Base-by-base conservation (phyloP, 2,888 invertebrate genomes). In the Oscheius sp. region DNA sequence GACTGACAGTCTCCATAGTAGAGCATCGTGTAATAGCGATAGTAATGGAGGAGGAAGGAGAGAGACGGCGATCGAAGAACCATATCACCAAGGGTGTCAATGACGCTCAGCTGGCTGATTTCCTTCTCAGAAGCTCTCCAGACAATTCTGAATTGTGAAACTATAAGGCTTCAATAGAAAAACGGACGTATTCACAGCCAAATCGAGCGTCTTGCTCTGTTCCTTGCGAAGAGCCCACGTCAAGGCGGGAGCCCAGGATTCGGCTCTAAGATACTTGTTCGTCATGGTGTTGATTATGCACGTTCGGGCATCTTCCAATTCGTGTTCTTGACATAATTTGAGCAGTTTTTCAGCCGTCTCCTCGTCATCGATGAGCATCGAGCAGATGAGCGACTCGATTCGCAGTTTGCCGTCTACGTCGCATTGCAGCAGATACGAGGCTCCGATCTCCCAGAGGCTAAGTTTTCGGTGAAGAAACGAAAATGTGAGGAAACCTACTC, bases 211-310 rank as follows among this genome's bases (percentile, higher is more conserved):
- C 55, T 79, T 82, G 33, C 77, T 79, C 10, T 73, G 70, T n/a
- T 74, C 77, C 1, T 77, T 70, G 48, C 77, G 72, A 4, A 82
- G 59, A 21, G 82, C 82, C 82, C 82, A 82, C 11, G 72, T 73
- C 13, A 82, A 74, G n/a, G 82, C 77, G 4, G 79, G 70, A 60
- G 76, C 77, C 82, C 82, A 82, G 32, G 79, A 72, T 21, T 66
- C 55, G 29, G 62, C 59, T 13, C 77, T 77, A 55, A 82, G 63
- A 66, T 80, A 74, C 74, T 58, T 37, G 58, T 70, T 48, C 3
- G 79, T 77, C 78, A 81, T 79, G 9, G 81, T 81, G 66, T 79
- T 81, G 2, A 76, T 76, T 37, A 81, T 76, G 73, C 81, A 81
- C 21, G 50, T 73, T 48, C 76, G 76, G 5, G 78, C 60, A 35